phyloP scores from a whole-genome alignment of 37 sponge, comb jelly and placozoan genomes.

The Tethya wilhelma region DNA sequence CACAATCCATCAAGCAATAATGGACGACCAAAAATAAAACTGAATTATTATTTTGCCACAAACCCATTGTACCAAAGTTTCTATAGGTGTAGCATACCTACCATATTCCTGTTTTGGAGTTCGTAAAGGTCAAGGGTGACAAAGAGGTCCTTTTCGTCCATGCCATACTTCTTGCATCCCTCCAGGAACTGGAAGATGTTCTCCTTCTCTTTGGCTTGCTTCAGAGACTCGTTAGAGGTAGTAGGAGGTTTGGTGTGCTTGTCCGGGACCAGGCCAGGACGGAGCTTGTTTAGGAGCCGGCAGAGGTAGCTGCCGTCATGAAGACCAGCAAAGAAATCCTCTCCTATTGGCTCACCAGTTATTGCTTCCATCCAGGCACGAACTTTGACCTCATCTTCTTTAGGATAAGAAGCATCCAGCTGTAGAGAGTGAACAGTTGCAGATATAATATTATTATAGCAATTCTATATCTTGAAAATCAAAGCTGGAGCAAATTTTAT shows the following conservation, averaged over 20 bases:
- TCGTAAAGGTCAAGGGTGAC: conserved; percentile 67
- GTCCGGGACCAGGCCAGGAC: conserved; percentile 12
- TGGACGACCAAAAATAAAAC: too few species aligned
- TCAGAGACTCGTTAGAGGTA: conserved; percentile 29
- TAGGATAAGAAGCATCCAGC: conserved; percentile 46
- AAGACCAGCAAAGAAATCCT: conserved; percentile 47
- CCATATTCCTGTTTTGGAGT: conserved; percentile 55
- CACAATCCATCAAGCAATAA: too few species aligned
- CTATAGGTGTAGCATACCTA: conserved; percentile 12
- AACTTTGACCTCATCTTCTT: conserved; percentile 66
- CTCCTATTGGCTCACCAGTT: conserved; percentile 44
- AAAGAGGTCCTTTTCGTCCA: conserved; percentile 60
- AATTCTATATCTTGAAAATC: neutral
- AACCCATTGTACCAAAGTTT: too few species aligned
- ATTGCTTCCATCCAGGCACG: conserved; percentile 71
- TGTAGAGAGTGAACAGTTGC: neutral
- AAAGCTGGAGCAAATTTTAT: neutral
- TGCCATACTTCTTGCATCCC: conserved; percentile 62
- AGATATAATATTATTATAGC: neutral
- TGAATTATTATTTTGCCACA: too few species aligned
- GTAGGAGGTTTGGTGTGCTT: conserved; percentile 49
- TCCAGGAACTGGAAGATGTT: conserved; percentile 48
- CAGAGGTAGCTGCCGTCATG: conserved; percentile 68
- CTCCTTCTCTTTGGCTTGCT: conserved; percentile 67
- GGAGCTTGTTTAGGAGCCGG: conserved; percentile 51